Percentiles rank a stretch among this genome's conserved stretches.
Conservation (phyloP, 92 coral and sea anemone species). For the Desmophyllum pertusum region DNA sequence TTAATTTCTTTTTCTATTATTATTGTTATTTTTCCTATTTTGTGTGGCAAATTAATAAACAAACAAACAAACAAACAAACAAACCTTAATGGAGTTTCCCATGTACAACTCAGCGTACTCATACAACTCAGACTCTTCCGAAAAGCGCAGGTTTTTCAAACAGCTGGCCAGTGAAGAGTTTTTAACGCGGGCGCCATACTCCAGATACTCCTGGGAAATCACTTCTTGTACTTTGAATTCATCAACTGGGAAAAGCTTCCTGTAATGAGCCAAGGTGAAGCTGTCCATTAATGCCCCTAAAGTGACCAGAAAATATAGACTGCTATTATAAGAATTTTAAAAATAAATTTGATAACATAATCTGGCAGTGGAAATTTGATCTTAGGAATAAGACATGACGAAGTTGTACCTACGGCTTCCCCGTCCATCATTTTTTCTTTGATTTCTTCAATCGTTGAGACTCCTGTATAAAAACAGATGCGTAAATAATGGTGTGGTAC, state of each 20-base stretch:
- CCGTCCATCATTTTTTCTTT: not conserved
- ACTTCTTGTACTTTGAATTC: slow-evolving; percentile 68
- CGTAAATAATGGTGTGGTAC: not conserved
- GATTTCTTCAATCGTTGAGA: not conserved
- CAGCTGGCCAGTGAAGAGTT: slow-evolving; percentile 61
- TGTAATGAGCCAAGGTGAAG: slow-evolving; percentile 55
- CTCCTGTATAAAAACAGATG: slow-evolving; percentile 12
- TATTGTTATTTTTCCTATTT: no score
- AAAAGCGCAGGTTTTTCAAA: slow-evolving; percentile 47
- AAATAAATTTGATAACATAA: not conserved
- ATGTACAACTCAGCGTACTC: slow-evolving; percentile 42
- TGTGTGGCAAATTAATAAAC: no score
- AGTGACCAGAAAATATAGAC: not conserved
- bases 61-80: no score
- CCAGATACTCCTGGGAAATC: slow-evolving; percentile 58
- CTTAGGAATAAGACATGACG: not conserved
- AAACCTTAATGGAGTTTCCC: slow-evolving; percentile 10
- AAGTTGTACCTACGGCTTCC: slow-evolving; percentile 11
- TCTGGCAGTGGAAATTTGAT: not conserved
- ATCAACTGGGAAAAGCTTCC: slow-evolving; percentile 32
- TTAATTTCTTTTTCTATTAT: no score
- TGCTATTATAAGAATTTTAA: not conserved
- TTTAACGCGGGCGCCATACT: slow-evolving; percentile 74
- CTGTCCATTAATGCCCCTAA: slow-evolving; percentile 84
- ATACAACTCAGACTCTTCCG: slow-evolving; percentile 59